Conservation (phyloP, 2,797 vertebrate genomes). For the Falco peregrinus region DNA sequence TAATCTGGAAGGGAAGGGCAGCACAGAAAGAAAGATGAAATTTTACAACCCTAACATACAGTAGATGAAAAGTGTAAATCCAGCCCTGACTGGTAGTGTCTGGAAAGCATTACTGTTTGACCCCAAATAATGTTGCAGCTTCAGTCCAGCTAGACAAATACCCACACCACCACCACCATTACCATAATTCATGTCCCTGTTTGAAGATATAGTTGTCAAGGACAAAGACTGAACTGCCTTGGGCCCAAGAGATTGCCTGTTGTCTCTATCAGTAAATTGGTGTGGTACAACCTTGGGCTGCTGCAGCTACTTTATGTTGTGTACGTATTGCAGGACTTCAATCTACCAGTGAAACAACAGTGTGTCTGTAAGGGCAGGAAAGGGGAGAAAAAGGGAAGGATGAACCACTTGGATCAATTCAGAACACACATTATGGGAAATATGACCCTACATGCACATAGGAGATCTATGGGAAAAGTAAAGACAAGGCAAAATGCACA, state of each 20-base stretch:
- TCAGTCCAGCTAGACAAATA: background rate
- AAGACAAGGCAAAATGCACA: background rate
- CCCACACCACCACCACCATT: fast-evolving
- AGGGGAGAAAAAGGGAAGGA: background rate
- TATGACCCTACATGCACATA: fast-evolving
- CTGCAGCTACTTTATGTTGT: fast-evolving
- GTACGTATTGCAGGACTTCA: background rate
- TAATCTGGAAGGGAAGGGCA: background rate
- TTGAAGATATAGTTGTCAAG: background rate
- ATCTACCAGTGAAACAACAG: background rate
- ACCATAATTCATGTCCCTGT: background rate
- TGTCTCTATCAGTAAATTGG: background rate
- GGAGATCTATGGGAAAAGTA: background rate
- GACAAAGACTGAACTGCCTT: background rate
- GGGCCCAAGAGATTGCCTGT: background rate
- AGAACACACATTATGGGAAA: fast-evolving
- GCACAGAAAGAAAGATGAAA: background rate
- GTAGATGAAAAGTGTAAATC: background rate
- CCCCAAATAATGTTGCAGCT: background rate
- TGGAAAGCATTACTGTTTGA: background rate
- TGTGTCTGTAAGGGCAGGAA: fast-evolving
- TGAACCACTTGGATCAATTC: background rate
- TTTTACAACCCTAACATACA: background rate
- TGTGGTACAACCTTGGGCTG: background rate
- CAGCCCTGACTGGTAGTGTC: background rate